Conservation (phyloP, 2,888 invertebrate species). For the Andrena hattorfiana region DNA sequence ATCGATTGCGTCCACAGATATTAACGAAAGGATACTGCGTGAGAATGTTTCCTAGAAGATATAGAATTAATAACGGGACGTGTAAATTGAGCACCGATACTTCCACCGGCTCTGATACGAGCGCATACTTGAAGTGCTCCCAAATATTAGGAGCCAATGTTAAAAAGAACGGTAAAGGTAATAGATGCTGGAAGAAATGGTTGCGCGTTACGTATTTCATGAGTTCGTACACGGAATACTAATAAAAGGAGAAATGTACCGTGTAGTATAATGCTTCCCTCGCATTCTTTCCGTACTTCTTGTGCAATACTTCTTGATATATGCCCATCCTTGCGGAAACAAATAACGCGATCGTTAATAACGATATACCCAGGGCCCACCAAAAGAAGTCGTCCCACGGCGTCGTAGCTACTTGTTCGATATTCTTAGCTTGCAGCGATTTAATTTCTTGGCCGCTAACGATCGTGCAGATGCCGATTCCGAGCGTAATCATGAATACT, state of each 20-base stretch:
- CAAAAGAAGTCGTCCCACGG: slow-evolving; percentile 87
- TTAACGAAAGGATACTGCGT: slow-evolving; percentile 91
- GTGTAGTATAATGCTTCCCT: slow-evolving; percentile 95
- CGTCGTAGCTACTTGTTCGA: slow-evolving; percentile 82
- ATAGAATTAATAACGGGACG: slow-evolving; percentile 92
- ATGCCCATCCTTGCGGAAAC: slow-evolving; percentile 98
- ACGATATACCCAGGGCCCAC: slow-evolving; percentile 90
- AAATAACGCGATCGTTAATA: slow-evolving; percentile 95
- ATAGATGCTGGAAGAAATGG: slow-evolving; percentile 89
- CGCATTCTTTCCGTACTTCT: slow-evolving; percentile 95
- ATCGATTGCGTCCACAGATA: not conserved
- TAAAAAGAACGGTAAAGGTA: slow-evolving; percentile 96
- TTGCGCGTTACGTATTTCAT: not conserved
- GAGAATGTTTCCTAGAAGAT: slow-evolving; percentile 92
- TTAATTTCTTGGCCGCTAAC: slow-evolving; percentile 92
- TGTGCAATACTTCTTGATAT: slow-evolving; percentile 95
- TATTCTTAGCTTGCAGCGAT: slow-evolving; percentile 83
- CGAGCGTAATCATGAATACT: slow-evolving; percentile 96
- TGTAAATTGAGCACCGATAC: slow-evolving; percentile 88
- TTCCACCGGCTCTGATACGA: slow-evolving; percentile 87
- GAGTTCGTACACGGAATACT: not conserved
- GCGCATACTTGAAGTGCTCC: slow-evolving; percentile 91
- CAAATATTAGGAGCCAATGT: slow-evolving; percentile 92
- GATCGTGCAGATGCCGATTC: slow-evolving; percentile 96
- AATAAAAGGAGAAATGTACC: slow-evolving; percentile 83